These are phyloP conservation scores for Sphaerophoria rueppellii DNA, from an alignment of 2,888 invertebrate species.

Conservation along the genomic window DNA sequence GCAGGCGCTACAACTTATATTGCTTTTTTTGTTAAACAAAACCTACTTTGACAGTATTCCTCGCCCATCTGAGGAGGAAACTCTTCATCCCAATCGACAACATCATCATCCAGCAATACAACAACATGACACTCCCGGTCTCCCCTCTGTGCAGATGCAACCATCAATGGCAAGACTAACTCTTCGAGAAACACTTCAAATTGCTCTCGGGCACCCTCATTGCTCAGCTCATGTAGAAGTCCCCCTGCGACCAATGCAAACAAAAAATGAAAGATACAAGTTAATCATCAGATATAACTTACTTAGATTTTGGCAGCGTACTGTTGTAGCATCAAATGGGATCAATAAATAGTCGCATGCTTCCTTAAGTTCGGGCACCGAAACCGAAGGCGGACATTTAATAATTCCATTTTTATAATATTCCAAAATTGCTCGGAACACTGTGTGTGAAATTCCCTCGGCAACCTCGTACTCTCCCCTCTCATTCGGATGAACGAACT, in stretches of 20 bases:
- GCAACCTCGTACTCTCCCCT: conserved; percentile 98
- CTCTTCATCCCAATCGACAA: conserved; percentile 98
- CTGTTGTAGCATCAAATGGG: conserved; percentile 97
- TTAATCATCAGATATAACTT: conserved; percentile 81
- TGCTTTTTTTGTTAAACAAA: neutral
- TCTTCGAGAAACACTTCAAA: conserved; percentile 98
- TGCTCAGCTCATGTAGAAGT: conserved; percentile 97
- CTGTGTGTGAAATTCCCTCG: conserved; percentile 97
- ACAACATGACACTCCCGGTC: conserved; percentile 99
- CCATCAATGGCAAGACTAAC: conserved; percentile 97
- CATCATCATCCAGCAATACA: conserved; percentile 97
- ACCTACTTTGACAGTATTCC: conserved; percentile 96
- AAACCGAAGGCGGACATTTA: conserved; percentile 96
- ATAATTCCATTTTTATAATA: conserved; percentile 96
- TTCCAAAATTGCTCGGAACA: conserved; percentile 97
- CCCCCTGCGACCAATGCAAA: conserved; percentile 85
- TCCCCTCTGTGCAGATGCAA: conserved; percentile 94
- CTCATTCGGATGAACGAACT: conserved; percentile 96
- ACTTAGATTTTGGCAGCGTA: conserved; percentile 98
- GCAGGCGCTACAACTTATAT: neutral
- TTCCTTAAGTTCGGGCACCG: conserved; percentile 97
- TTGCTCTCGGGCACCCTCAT: conserved; percentile 99
- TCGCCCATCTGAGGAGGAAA: conserved; percentile 99
- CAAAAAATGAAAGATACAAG: conserved; percentile 22
- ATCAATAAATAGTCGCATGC: conserved; percentile 99